Percentiles rank a stretch among this genome's conserved stretches.
phyloP scores from a whole-genome alignment of 2,113 vertebrate genomes.

The Pyxicephalus adspersus region DNA sequence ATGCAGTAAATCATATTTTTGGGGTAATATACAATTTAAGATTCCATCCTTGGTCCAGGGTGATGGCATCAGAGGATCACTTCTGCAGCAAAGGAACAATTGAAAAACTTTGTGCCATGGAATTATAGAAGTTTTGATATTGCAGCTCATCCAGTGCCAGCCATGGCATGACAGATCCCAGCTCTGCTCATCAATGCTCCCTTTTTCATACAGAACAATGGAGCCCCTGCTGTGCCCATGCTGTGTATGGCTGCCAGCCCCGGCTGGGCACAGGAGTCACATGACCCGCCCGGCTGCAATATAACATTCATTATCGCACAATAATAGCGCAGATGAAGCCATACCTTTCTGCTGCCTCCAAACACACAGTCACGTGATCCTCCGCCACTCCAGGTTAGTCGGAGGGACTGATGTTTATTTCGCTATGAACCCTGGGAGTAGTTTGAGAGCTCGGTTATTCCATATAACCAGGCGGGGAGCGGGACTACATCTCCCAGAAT shows the following conservation, averaged over 20 bases:
- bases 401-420: not conserved
- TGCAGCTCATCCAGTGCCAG: not conserved
- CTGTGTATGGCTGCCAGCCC: not conserved
- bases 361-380: conserved; percentile 10
- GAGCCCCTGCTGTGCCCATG: no score
- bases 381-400: not conserved
- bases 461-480: no score
- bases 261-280: no score
- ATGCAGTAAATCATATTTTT: no score
- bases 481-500: conserved; percentile 4
- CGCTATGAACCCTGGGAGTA: not conserved
- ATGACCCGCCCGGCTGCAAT: not conserved
- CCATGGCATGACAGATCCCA: not conserved
- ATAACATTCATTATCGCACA: not conserved
- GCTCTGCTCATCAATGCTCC: not conserved
- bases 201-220: no score
- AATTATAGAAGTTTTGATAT: not conserved
- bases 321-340: conserved; percentile 1
- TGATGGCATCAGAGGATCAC: no score
- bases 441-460: not conserved
- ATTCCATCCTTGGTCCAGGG: no score
- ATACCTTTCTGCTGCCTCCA: conserved; percentile 19
- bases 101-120: not conserved
- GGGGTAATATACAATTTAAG: no score
- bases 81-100: no score